These are phyloP conservation scores for Takifugu rubripes DNA, from an alignment of 2,797 vertebrate species.

Conservation along the genomic window DNA sequence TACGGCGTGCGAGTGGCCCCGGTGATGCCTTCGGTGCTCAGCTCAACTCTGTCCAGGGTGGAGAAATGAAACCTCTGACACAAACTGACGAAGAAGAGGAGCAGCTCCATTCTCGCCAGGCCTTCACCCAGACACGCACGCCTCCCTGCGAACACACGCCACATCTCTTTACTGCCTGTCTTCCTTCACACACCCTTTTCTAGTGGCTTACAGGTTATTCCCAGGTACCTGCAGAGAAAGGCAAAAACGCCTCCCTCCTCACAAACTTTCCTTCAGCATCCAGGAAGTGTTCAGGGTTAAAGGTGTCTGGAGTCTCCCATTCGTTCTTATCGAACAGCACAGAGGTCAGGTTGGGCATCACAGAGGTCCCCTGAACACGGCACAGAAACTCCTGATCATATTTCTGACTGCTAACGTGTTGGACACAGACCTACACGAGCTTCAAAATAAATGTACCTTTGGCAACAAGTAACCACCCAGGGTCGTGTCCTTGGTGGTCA, in stretches of 20 bases:
- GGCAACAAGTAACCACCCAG: constrained; percentile 78
- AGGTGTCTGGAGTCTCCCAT: constrained; percentile 82
- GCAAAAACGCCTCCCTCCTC: constrained; percentile 78
- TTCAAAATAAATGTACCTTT: constrained; percentile 68
- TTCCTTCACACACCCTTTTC: background rate
- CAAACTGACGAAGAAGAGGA: constrained; percentile 73
- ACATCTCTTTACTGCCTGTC: no score
- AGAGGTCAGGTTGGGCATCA: constrained; percentile 78
- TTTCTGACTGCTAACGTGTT: no score
- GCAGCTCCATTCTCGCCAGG: constrained; percentile 80
- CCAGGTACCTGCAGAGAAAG: constrained; percentile 83
- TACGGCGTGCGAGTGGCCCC: constrained; percentile 77
- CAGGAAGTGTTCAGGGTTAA: constrained; percentile 85
- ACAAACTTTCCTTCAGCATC: constrained; percentile 77
- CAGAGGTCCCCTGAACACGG: constrained; percentile 68
- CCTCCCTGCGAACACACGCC: constrained; percentile 70
- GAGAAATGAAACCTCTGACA: constrained; percentile 83
- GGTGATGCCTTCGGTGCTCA: constrained; percentile 62
- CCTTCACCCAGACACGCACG: constrained; percentile 80
- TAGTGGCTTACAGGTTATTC: background rate
- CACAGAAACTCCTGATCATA: no score
- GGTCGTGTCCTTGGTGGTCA: constrained; percentile 56
- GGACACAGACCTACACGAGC: no score
- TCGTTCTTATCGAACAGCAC: constrained; percentile 81
- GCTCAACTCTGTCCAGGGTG: constrained; percentile 43